phyloP scores from a whole-genome alignment of 2,888 invertebrate species.

The Rhagium mordax region DNA sequence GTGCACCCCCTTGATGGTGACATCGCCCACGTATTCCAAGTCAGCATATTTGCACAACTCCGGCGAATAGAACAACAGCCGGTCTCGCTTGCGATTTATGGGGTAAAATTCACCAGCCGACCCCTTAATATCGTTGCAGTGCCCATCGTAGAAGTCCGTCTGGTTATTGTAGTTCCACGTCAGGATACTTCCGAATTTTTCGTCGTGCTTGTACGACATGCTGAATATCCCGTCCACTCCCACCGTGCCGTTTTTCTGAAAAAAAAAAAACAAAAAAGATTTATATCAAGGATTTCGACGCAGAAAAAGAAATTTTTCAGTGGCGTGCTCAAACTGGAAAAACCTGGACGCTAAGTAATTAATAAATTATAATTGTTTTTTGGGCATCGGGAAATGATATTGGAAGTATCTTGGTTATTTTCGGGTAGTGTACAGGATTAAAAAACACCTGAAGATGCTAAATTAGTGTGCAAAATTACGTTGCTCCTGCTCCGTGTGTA shows the following conservation, averaged over 20 bases:
- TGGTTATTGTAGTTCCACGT: constrained; percentile 81
- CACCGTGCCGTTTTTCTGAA: constrained; percentile 82
- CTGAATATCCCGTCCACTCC: constrained; percentile 82
- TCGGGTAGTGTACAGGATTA: no score
- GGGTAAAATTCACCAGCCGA: constrained; percentile 88
- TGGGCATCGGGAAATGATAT: no score
- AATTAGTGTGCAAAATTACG: no score
- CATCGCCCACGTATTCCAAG: constrained; percentile 76
- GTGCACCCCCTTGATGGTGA: constrained; percentile 74
- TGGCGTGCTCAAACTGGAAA: no score
- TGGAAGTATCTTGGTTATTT: no score
- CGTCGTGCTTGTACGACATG: constrained; percentile 79
- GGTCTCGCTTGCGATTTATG: constrained; percentile 75
- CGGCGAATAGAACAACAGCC: constrained; percentile 78
- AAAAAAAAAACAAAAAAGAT: constrained; percentile 45
- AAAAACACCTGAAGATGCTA: no score
- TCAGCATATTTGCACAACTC: constrained; percentile 82
- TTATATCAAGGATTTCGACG: no score
- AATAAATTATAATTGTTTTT: no score
- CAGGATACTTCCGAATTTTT: constrained; percentile 79
- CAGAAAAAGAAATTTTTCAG: no score
- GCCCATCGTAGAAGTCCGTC: constrained; percentile 72
- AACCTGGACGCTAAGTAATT: no score
- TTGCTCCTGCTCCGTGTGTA: no score
- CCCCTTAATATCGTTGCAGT: constrained; percentile 78